Base-by-base conservation (phyloP, 1,140 invertebrate genomes). In the Drosophila pseudoananassae region DNA sequence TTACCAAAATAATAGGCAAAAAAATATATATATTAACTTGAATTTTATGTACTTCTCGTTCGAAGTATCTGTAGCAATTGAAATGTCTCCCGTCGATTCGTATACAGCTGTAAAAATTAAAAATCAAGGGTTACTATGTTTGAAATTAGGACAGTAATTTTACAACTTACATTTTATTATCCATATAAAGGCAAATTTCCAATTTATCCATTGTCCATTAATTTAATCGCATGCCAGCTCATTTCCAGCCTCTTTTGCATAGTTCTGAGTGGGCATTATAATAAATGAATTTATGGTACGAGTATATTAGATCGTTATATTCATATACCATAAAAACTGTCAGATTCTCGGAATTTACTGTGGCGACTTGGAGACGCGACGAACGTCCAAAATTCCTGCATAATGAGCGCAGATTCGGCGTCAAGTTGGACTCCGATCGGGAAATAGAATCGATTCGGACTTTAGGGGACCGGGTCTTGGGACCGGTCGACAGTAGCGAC, bases 301-400 rank as follows among this genome's bases (percentile, higher is more conserved):
- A 29, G 27, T 36, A 77, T 55, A 52, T 76, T 68, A 52, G 63
- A 59, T 46, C 61, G 53, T 49, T 47, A 46, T 46, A 46, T 20
- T 43, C 53, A 57, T 56, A 33, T 61, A 12, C 27, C 43, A 60
- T 75, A 82, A 85, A 80, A 70, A 49, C 56, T 87, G 82, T 73
- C 79, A 50, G 68, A 79, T 83, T 87, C 71, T 25, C 49, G 69
- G 72, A 87, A 83, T 88, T 88, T 88, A 87, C 87, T 60, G 63
- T 87, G 83, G 83, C 82, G 82, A 76, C 83, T 87, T 40, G 38
- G 29, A 83, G 83, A 73, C 83, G 78, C 57, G 56, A 52, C 50
- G 51, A 55, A 57, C 45, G 36, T 52, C 66, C 45, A 17, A 79
- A 88, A 87, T 87, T 87, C 84, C 79, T 87, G 83, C 84, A 87